A percentile compares a stretch with the other conserved stretches of the same genome.
phyloP scores from a whole-genome alignment of 2,797 vertebrate genomes.

The Lophotriccus pileatus region DNA sequence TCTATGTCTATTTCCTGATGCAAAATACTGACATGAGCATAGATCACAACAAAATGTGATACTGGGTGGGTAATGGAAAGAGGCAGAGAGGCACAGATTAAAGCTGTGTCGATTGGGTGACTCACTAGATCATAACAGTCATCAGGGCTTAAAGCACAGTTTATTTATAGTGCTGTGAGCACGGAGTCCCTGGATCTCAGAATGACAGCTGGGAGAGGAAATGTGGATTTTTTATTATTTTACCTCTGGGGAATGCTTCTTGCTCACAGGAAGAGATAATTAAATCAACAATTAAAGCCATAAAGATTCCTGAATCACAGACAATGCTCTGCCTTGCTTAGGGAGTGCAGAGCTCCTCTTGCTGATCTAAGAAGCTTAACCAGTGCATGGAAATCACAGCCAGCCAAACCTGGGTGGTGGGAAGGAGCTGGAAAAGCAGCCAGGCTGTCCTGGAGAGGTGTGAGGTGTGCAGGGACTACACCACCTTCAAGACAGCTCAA shows the following conservation, averaged over 20 bases:
- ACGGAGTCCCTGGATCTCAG: not conserved
- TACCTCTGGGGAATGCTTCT: not conserved
- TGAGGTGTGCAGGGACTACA: not conserved
- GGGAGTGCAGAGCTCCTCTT: not conserved
- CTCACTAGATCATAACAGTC: not conserved
- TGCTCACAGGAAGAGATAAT: constrained; percentile 4
- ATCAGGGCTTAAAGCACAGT: not conserved
- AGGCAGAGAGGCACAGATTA: constrained; percentile 6
- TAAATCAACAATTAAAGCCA: constrained; percentile 20
- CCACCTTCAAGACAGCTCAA: not conserved
- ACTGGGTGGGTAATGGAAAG: not conserved
- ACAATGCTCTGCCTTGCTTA: not conserved
- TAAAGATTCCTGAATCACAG: constrained; percentile 2
- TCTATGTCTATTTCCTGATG: not conserved
- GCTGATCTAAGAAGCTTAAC: not conserved
- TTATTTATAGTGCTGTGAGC: constrained; percentile 30
- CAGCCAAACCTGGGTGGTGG: not conserved
- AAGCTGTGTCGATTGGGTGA: not conserved
- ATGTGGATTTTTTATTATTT: not conserved
- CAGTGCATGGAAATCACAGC: not conserved
- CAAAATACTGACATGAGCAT: not conserved
- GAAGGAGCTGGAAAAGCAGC: not conserved
- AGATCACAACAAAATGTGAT: not conserved
- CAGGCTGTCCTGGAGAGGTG: not conserved
- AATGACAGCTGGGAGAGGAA: constrained; percentile 23